Conservation (phyloP, 2,113 vertebrate species). For the Clinocottus analis region DNA sequence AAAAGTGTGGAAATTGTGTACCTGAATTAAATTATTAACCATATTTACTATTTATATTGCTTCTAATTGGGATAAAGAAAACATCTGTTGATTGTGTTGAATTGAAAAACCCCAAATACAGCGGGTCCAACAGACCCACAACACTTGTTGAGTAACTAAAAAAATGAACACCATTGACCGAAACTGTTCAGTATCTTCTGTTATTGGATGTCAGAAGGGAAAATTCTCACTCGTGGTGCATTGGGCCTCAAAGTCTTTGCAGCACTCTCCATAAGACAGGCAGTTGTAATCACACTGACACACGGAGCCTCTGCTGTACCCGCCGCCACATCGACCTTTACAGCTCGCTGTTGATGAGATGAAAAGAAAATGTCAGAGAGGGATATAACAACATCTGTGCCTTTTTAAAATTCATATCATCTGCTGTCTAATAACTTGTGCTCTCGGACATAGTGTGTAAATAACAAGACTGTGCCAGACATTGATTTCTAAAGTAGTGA, state of each 20-base stretch:
- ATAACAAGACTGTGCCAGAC: constrained; percentile 5
- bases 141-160: too few relatives aligned
- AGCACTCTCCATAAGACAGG: constrained; percentile 91
- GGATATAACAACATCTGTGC: neutral
- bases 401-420: neutral
- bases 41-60: too few relatives aligned
- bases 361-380: neutral
- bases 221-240: constrained; percentile 88
- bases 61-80: too few relatives aligned
- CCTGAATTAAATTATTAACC: too few relatives aligned
- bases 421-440: neutral
- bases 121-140: too few relatives aligned
- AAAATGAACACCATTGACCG: too few relatives aligned
- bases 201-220: neutral
- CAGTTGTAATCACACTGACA: constrained; percentile 96
- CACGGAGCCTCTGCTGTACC: constrained; percentile 87
- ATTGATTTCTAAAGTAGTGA: constrained; percentile 12
- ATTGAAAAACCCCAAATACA: too few relatives aligned
- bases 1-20: too few relatives aligned
- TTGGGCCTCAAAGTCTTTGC: constrained; percentile 87
- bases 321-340: constrained; percentile 89
- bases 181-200: neutral
- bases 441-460: neutral
- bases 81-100: too few relatives aligned
- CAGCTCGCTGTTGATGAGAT: constrained; percentile 82